Percentiles rank a stretch among this genome's conserved stretches.
phyloP scores from a whole-genome alignment of 2,888 invertebrate species.

The Diarsia rubi region DNA sequence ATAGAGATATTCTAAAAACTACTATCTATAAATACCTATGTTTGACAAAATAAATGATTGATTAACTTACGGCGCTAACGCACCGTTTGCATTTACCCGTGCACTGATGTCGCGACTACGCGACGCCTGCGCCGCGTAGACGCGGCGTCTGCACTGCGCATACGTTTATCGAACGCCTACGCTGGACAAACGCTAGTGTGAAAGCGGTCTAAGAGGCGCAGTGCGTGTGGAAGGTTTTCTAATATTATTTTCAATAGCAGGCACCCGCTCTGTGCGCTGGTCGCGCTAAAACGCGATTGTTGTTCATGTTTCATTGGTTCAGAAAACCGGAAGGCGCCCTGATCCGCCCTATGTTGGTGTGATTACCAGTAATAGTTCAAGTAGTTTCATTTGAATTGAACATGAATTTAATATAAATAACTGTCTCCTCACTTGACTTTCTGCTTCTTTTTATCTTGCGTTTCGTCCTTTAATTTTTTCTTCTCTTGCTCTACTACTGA shows the following conservation, averaged over 20 bases:
- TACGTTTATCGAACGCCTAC: too few relatives aligned
- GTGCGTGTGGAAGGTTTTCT: neutral
- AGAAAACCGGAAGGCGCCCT: neutral
- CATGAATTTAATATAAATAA: neutral
- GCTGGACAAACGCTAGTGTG: too few relatives aligned
- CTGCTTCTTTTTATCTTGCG: constrained; percentile 80
- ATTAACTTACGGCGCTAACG: too few relatives aligned
- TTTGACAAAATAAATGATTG: too few relatives aligned
- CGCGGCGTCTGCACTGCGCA: too few relatives aligned
- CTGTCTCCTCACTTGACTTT: constrained; percentile 77
- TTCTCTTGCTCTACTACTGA: constrained; percentile 92
- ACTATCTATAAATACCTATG: too few relatives aligned
- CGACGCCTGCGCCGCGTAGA: too few relatives aligned
- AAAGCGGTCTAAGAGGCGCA: too few relatives aligned
- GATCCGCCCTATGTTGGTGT: neutral
- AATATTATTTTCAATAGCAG: neutral
- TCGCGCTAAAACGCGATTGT: neutral
- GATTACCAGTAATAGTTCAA: neutral
- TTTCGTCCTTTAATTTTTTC: constrained; percentile 82
- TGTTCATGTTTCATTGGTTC: neutral
- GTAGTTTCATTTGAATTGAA: neutral
- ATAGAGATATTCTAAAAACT: too few relatives aligned
- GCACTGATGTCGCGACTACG: too few relatives aligned
- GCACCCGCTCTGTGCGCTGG: neutral
- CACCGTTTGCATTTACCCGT: too few relatives aligned